phyloP scores from a whole-genome alignment of 2,888 invertebrate genomes.

The Drosophila acutilabella region DNA sequence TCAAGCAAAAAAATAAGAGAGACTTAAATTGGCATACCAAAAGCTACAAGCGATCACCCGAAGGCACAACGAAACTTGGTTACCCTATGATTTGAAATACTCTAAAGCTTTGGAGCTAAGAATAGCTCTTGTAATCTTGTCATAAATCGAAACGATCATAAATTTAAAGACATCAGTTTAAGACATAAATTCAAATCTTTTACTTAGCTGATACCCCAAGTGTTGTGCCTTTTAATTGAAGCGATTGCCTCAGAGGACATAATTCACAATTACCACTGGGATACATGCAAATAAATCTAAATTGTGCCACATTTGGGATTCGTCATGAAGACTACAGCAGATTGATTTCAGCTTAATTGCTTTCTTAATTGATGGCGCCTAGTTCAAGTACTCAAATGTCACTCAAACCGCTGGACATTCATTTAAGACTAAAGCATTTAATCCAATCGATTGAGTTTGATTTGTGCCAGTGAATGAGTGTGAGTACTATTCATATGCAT shows the following conservation, averaged over 20 bases:
- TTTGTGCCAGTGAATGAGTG: slow-evolving; percentile 9
- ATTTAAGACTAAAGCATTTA: slow-evolving; percentile 12
- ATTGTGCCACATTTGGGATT: slow-evolving; percentile 64
- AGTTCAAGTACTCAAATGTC: slow-evolving; percentile 35
- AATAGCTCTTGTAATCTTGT: background rate
- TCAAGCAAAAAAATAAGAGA: slow-evolving; percentile 64
- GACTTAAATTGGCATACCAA: slow-evolving; percentile 77
- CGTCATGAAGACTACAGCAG: slow-evolving; percentile 44
- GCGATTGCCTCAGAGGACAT: slow-evolving; percentile 18
- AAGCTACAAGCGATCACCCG: slow-evolving; percentile 43
- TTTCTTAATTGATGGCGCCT: slow-evolving; percentile 60
- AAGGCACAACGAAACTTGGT: slow-evolving; percentile 56
- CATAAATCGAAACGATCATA: slow-evolving; percentile 1
- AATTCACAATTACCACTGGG: slow-evolving; percentile 27
- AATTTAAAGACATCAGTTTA: slow-evolving; percentile 2
- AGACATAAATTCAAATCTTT: background rate
- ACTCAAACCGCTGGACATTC: slow-evolving; percentile 39
- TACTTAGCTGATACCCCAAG: background rate
- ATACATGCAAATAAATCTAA: slow-evolving; percentile 71
- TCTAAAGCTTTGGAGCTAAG: slow-evolving; percentile 1
- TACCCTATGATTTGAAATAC: slow-evolving; percentile 63
- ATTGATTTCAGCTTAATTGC: slow-evolving; percentile 56
- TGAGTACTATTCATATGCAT: slow-evolving; percentile 61
- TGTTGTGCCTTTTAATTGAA: background rate
- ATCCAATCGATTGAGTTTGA: slow-evolving; percentile 29